Evolutionary conservation across 2,113 vertebrate species (phyloP), one percentile per base, ranked within the genome.

Genomic region (Tylochromis polylepis): DNA sequence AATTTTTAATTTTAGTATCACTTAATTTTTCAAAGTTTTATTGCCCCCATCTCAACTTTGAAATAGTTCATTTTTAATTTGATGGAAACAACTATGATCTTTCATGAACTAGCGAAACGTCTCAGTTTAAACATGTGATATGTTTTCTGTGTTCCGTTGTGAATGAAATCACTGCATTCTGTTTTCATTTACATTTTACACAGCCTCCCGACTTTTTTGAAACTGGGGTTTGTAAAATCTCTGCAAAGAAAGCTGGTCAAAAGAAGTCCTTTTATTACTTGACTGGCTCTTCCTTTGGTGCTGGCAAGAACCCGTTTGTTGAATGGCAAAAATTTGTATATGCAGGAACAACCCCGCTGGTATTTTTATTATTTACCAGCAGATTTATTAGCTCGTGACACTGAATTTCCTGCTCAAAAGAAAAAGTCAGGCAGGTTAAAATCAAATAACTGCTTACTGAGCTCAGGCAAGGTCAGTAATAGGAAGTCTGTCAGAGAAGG

Each of bases 391-490:
- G 4, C 46, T 77, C 31, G 16, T 53, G 72, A 77, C 27, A 51
- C 46, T n/a, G 27, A 53, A 51, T 51, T 53, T 77, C 49, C 27
- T 51, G 55, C 57, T 62, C 16, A 62, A 31, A 81, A 60, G 56
- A 27, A 60, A 43, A 27, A 60, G 27, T 34, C 41, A 81, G 79
- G 22, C 24, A 79, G 53, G 10, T 58, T 20, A 41, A 60, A 60
- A 60, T 81, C 38, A 60, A 81, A 81, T 41, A 3, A 11, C 79
- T 59, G 43, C 59, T 81, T 81, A 60, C 58, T 36, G 24, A 36
- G 27, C 20, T 82, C 5, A 11, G 41, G 24, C 10, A 53, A 10
- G 27, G 43, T 62, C 24, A 22, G 58, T 22, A 57, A 65, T 7
- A 83, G 49, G n/a, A 22, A 70, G 49, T 15, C 49, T 5, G 31